phyloP scores from a whole-genome alignment of 1,140 invertebrate genomes.

The Pseudomyrmex pallidus region DNA sequence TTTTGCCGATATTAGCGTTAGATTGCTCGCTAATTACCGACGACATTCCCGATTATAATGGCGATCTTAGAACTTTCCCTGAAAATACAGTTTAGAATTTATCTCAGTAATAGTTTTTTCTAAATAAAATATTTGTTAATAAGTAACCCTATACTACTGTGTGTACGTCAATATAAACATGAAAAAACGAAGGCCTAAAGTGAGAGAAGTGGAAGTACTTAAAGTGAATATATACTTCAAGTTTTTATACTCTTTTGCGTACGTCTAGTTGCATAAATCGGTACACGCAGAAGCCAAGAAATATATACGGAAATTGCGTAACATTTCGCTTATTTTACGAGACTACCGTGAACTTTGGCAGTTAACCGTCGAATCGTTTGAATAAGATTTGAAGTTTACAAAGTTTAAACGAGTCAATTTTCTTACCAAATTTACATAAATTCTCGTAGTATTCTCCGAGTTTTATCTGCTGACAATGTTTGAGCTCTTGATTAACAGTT shows the following conservation, averaged over 20 bases:
- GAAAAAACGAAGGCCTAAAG: no score
- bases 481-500: no score
- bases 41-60: slow-evolving; percentile 12
- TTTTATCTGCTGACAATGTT: no score
- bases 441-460: no score
- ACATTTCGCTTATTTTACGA: slow-evolving; percentile 19
- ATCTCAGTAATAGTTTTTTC: background rate
- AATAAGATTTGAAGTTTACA: background rate
- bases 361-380: slow-evolving; percentile 34
- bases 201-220: background rate
- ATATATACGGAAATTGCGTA: slow-evolving; percentile 40
- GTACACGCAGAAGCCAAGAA: background rate
- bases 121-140: no score
- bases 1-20: slow-evolving; percentile 47
- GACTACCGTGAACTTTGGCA: slow-evolving; percentile 41
- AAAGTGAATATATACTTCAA: slow-evolving; percentile 23
- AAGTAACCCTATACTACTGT: background rate
- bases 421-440: no score
- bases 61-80: background rate
- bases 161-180: background rate
- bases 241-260: slow-evolving; percentile 29
- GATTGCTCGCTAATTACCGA: slow-evolving; percentile 44
- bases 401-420: no score
- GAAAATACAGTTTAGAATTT: slow-evolving; percentile 21
- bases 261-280: slow-evolving; percentile 25